phyloP scores from a whole-genome alignment of 1,140 invertebrate genomes.

The Drosophila simulans region DNA sequence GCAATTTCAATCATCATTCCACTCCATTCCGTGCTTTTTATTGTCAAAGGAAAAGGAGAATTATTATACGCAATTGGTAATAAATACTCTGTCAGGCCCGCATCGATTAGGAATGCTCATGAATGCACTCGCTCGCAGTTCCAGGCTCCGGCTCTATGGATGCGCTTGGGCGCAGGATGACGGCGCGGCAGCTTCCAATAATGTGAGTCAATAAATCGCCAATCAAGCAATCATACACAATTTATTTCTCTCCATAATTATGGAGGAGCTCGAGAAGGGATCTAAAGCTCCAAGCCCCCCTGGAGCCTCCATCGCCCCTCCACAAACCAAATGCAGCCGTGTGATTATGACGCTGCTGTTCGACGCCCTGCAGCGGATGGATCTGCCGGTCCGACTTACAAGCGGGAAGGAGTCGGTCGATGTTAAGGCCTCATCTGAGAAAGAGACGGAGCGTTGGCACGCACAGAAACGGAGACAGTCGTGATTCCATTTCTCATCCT shows the following conservation, averaged over 20 bases:
- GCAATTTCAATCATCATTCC: conserved; percentile 66
- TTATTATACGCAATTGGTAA: conserved; percentile 72
- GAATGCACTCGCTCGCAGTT: conserved; percentile 60
- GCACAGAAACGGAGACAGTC: conserved; percentile 35
- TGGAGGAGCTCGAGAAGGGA: conserved; percentile 54
- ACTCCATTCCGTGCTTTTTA: conserved; percentile 32
- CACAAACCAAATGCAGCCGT: conserved; percentile 57
- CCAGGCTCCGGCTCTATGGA: background rate
- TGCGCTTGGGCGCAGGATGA: conserved; percentile 18
- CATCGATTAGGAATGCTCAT: conserved; percentile 80
- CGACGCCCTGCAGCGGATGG: conserved; percentile 75
- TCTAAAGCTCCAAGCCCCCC: conserved; percentile 6
- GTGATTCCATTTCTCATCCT: conserved; percentile 58
- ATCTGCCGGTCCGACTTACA: conserved; percentile 34
- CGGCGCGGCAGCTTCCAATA: conserved; percentile 76
- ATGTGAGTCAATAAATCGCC: conserved; percentile 84
- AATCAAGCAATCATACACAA: conserved; percentile 84
- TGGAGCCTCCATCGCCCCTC: conserved; percentile 9
- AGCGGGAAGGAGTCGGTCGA: conserved; percentile 16
- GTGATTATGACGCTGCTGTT: conserved; percentile 80
- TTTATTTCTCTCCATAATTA: conserved; percentile 84
- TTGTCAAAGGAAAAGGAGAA: conserved; percentile 33
- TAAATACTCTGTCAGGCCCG: conserved; percentile 78
- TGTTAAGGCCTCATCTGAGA: conserved; percentile 9
- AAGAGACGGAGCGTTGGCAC: conserved; percentile 1